Percentiles rank a stretch among this genome's conserved stretches.
phyloP scores from a whole-genome alignment of 1,140 invertebrate species.

The Eumeta japonica region DNA sequence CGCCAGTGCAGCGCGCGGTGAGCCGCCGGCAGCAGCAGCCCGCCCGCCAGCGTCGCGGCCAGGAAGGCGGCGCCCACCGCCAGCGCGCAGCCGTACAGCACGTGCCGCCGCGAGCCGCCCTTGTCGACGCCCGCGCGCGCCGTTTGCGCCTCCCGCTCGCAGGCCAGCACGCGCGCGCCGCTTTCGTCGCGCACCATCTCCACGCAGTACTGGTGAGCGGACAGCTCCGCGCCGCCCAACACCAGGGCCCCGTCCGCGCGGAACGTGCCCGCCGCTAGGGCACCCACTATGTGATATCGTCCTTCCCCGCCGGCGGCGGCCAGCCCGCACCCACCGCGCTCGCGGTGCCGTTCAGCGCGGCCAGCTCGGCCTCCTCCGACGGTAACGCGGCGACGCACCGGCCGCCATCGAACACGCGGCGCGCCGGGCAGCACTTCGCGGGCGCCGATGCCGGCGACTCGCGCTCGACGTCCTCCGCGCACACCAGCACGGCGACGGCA shows the following conservation, averaged over 20 bases:
- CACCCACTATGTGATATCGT: conserved; percentile 38
- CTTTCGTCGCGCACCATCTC: conserved; percentile 53
- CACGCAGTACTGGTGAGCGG: conserved; percentile 62
- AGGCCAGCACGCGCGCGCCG: conserved; percentile 61
- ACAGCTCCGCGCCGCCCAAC: conserved; percentile 33
- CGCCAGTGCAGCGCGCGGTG: conserved; percentile 83
- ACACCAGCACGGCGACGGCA: conserved; percentile 59
- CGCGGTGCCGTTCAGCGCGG: conserved; percentile 29
- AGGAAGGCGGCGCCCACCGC: conserved; percentile 76
- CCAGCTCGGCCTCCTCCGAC: conserved; percentile 58
- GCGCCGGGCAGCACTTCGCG: conserved; percentile 34
- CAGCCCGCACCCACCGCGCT: conserved; percentile 43
- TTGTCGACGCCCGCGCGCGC: conserved; percentile 31
- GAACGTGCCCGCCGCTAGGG: conserved; percentile 50
- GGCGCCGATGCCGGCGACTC: conserved; percentile 16
- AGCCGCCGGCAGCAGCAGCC: conserved; percentile 72
- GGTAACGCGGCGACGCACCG: conserved; percentile 37
- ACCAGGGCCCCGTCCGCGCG: conserved; percentile 49
- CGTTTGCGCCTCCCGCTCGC: conserved; percentile 56
- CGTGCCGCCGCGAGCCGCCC: no score
- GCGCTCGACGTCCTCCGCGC: conserved; percentile 44
- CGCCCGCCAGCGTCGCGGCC: conserved; percentile 71
- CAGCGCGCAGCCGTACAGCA: conserved; percentile 70
- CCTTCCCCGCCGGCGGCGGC: conserved; percentile 30
- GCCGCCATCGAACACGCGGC: conserved; percentile 36